phyloP scores from a whole-genome alignment of 2,113 vertebrate species.

The Gavialis gangeticus region DNA sequence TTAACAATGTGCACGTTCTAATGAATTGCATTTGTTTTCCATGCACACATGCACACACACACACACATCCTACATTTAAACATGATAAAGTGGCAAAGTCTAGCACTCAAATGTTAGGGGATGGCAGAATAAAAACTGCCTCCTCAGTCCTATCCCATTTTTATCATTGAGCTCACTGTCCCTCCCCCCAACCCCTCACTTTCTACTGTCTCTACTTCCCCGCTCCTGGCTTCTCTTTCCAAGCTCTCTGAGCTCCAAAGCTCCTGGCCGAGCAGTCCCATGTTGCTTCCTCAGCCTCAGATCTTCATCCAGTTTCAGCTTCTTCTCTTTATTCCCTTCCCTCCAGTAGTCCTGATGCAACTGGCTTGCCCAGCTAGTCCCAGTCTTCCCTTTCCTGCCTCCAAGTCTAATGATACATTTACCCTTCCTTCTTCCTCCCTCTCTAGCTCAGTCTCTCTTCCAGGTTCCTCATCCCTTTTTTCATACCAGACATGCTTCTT shows the following conservation, averaged over 20 bases:
- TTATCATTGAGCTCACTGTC: neutral
- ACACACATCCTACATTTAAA: neutral
- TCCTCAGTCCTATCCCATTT: neutral
- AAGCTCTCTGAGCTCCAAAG: neutral
- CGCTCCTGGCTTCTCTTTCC: neutral
- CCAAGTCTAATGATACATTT: neutral
- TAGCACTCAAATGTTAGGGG: neutral
- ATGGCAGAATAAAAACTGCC: neutral
- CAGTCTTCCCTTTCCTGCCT: neutral
- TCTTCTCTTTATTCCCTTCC: neutral
- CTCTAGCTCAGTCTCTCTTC: neutral
- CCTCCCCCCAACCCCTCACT: neutral
- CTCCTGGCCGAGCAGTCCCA: neutral
- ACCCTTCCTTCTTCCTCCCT: neutral
- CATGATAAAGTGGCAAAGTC: neutral
- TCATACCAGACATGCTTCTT: neutral
- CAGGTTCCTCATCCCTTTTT: neutral
- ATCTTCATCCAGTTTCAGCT: neutral
- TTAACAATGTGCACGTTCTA: neutral
- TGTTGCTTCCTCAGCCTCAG: neutral
- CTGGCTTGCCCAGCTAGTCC: rapidly evolving
- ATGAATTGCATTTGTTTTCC: constrained; percentile 5
- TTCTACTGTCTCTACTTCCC: neutral
- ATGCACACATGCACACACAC: neutral
- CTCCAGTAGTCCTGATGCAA: neutral